Evolutionary conservation across 2,888 invertebrate species (phyloP).

Genomic region (Drosophila antonietae): DNA sequence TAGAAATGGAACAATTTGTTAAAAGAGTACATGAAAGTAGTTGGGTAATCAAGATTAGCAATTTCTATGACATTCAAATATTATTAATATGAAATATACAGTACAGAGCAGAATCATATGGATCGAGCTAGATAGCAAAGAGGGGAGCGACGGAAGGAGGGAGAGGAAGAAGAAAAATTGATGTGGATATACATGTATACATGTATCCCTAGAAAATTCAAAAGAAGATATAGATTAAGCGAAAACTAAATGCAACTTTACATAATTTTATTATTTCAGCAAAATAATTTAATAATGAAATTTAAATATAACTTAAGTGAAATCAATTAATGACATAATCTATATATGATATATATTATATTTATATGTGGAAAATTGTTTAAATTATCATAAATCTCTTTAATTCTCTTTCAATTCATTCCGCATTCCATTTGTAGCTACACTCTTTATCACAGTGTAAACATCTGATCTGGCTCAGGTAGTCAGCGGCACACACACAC

Average conservation of each 20-base stretch:
- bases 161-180: neutral
- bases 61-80: too few relatives aligned
- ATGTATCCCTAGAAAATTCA: too few relatives aligned
- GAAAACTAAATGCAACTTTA: neutral
- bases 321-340: too few relatives aligned
- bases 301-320: neutral
- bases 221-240: too few relatives aligned
- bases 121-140: neutral
- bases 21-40: neutral
- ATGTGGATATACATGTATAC: too few relatives aligned
- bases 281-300: neutral
- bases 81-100: neutral
- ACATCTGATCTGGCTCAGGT: conserved; percentile 37
- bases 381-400: too few relatives aligned
- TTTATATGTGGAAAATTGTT: too few relatives aligned
- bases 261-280: neutral
- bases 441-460: conserved; percentile 52
- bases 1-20: neutral
- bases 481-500: conserved; percentile 37
- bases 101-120: neutral
- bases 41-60: neutral
- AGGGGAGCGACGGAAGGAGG: neutral
- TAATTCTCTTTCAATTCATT: neutral
- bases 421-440: neutral
- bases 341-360: too few relatives aligned